These are phyloP conservation scores for Macrotus californicus DNA, from an alignment of 2,113 vertebrate genomes.

Conservation along the genomic window DNA sequence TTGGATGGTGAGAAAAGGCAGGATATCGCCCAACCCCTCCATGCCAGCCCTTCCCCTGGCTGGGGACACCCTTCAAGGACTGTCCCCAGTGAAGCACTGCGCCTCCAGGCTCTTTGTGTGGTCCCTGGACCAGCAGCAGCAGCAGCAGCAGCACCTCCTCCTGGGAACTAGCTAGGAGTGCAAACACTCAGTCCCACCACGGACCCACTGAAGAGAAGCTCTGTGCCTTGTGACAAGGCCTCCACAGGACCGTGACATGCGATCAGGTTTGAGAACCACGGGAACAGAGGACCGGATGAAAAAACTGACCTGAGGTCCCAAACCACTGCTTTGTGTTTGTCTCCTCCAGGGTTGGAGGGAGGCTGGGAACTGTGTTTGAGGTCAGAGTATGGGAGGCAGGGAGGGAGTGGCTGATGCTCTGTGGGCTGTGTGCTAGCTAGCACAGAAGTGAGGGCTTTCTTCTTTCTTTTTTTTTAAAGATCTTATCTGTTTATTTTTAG, in stretches of 20 bases:
- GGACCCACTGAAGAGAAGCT: background rate
- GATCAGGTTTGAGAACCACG: background rate
- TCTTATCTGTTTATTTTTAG: no score
- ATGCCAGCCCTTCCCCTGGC: background rate
- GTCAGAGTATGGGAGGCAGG: background rate
- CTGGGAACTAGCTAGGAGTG: background rate
- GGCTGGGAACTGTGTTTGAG: background rate
- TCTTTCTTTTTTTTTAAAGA: background rate
- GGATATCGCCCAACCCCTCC: background rate
- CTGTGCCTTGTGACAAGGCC: background rate
- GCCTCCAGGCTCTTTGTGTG: background rate
- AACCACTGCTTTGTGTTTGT: background rate
- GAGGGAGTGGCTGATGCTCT: background rate
- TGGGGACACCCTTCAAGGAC: background rate
- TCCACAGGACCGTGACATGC: background rate
- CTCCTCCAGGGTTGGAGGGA: background rate
- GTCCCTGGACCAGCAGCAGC: background rate
- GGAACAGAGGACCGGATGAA: background rate
- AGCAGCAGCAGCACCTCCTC: background rate
- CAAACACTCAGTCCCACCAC: background rate
- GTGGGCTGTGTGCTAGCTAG: background rate
- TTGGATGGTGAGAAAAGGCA: background rate
- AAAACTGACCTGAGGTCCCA: background rate
- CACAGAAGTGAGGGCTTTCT: background rate
- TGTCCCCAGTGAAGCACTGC: background rate